Evolutionary conservation across 2,888 invertebrate species (phyloP).

Genomic region (Clostera curtula): DNA sequence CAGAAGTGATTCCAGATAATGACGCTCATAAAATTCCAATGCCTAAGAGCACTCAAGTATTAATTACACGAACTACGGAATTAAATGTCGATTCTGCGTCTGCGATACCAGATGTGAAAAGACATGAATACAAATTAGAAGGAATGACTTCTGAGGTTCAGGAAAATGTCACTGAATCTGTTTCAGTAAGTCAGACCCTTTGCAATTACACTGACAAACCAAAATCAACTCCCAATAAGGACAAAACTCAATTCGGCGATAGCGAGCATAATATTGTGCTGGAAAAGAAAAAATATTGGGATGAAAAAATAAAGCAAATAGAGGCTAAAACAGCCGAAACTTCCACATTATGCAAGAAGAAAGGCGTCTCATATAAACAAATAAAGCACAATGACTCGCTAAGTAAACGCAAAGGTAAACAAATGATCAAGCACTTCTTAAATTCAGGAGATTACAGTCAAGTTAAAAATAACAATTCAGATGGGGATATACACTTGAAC

Average conservation of each 20-base stretch:
- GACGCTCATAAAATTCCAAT: conserved; percentile 28
- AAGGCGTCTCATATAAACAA: conserved; percentile 42
- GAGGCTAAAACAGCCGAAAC: conserved; percentile 55
- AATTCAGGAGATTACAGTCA: conserved; percentile 32
- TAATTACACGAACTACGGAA: conserved; percentile 31
- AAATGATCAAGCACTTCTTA: conserved; percentile 54
- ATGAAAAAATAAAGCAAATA: conserved; percentile 61
- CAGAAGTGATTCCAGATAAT: conserved; percentile 35
- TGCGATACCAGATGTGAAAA: conserved; percentile 69
- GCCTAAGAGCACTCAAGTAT: conserved; percentile 23
- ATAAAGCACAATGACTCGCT: conserved; percentile 53
- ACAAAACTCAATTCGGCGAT: conserved; percentile 46
- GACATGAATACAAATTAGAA: conserved; percentile 51
- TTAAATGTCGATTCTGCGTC: conserved; percentile 67
- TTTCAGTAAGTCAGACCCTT: conserved; percentile 70
- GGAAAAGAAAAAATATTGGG: conserved; percentile 69
- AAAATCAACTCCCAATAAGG: conserved; percentile 18
- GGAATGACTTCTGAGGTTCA: conserved; percentile 74
- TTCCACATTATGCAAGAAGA: conserved; percentile 42
- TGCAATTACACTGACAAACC: conserved; percentile 25
- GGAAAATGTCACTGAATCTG: conserved; percentile 68
- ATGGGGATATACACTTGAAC: conserved; percentile 11
- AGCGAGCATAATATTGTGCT: conserved; percentile 49
- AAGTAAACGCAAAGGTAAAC: conserved; percentile 58
- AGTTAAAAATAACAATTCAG: conserved; percentile 20